Evolutionary conservation across 2,113 vertebrate species (phyloP), one percentile per base, ranked within the genome.

Genomic region (Zosterops lateralis): DNA sequence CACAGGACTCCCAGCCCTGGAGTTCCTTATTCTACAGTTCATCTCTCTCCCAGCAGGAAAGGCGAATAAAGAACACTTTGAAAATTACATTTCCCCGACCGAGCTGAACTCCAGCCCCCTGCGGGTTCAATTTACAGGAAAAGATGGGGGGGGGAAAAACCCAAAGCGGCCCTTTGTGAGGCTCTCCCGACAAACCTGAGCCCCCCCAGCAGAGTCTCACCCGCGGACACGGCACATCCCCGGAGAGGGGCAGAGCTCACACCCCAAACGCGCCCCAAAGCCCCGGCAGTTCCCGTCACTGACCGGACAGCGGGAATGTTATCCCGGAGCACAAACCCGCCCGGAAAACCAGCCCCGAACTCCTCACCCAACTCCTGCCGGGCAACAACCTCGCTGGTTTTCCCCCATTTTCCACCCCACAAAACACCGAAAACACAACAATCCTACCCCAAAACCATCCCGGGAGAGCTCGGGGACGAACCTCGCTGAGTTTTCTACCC

Each of bases 91-190:
- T 87, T 86, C 47, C 78, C 74, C 10, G 8, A 40, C 17, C 29
- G 40, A 75, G 50, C 3, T 10, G 19, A 45, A 62, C 87, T 78
- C 65, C 34, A 17, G 44, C 36, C 6, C 28, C 25, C 11, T 3
- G 42, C 17, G n/a, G 38, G 22, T 68, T 44, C 68, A 61, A 34
- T 12, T 22, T 73, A 25, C 14, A 31, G 48, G 47, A 74, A 40
- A 77, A n/a, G 12, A 60, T 4, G 14, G 11, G 12, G 7, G 3
- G 4, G 18, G 13, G 26, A 12, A 3, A 29, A 14, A 2, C 0
- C n/a, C 51, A 12, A 15, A 67, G 0, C 53, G 68, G 40, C 28
- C 58, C 80, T 77, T 82, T 90, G 84, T 48, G 50, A 78, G 51
- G 50, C 31, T 56, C 48, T 72, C 42, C 34, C 42, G 22, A 70